phyloP scores from a whole-genome alignment of 35 echinoderm and acorn worm species.

The Chiridota heheva region DNA sequence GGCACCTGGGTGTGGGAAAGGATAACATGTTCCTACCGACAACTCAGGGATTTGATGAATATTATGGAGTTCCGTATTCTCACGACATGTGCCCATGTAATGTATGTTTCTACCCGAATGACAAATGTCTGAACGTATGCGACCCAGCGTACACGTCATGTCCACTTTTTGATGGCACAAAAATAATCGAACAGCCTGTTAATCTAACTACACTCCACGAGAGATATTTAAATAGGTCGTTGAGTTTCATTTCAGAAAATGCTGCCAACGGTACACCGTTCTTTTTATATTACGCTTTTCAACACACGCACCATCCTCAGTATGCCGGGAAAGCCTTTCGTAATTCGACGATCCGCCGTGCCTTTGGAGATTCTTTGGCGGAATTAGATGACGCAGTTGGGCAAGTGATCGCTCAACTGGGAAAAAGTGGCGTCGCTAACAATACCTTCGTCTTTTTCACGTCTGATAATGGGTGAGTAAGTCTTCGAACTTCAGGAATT shows the following conservation, averaged over 20 bases:
- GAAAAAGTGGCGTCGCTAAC: constrained; percentile 25
- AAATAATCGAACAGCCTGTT: constrained; percentile 72
- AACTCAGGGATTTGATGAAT: constrained; percentile 74
- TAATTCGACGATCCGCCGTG: constrained; percentile 55
- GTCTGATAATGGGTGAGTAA: constrained; percentile 83
- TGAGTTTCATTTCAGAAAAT: constrained; percentile 48
- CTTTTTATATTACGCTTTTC: constrained; percentile 72
- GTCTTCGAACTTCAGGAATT: too few species aligned
- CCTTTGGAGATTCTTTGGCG: constrained; percentile 68
- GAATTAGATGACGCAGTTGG: constrained; percentile 78
- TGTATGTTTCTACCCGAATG: constrained; percentile 73
- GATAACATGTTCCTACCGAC: constrained; percentile 54
- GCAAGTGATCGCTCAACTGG: constrained; percentile 55
- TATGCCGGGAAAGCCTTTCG: constrained; percentile 67
- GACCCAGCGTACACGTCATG: constrained; percentile 31
- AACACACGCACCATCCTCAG: constrained; percentile 79
- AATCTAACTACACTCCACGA: constrained; percentile 50
- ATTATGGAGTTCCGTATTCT: constrained; percentile 73
- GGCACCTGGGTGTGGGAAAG: constrained; percentile 84
- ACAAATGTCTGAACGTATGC: constrained; percentile 49
- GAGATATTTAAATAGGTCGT: constrained; percentile 37
- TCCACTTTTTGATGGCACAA: constrained; percentile 49
- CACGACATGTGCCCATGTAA: constrained; percentile 76
- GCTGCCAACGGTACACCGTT: constrained; percentile 54
- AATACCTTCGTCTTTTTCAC: constrained; percentile 82